Base-by-base conservation (phyloP, 2,888 invertebrate species). In the Yponomeuta sedellus region DNA sequence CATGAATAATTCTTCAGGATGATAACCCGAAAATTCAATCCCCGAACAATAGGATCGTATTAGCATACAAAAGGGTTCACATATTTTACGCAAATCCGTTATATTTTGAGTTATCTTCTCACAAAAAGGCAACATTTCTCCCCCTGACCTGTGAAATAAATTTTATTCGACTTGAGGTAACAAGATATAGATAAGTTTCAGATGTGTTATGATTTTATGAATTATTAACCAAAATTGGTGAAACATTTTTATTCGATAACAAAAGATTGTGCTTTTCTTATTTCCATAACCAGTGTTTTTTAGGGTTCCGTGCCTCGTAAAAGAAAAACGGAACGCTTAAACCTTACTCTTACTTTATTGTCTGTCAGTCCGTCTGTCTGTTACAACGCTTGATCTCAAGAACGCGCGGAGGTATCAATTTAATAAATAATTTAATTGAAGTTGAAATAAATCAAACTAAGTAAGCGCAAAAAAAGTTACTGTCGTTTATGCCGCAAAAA, bases 11-110 rank as follows among this genome's bases (percentile, higher is more conserved):
- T 88, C 88, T 86, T 84, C 83, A 83, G 83, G 79, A 80, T 85
- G 85, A 85, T 86, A 85, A 83, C 86, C 86, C 81, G 81, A 85
- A 88, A 87, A 88, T 90, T 89, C 90, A 90, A 90, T 90, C 88
- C 86, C 83, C 88, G 87, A 88, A 89, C 89, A 88, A 90, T 89
- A 82, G 86, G 83, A 87, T 88, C 84, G 81, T 88, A 90, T 90
- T 90, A 90, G 86, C 90, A 90, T 90, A 90, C 88, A 90, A 89
- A 90, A 89, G 88, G 89, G 85, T 88, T 88, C 89, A 88, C 86
- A 90, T 89, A 90, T 90, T 87, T 89, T 87, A 88, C 87, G 87
- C 82, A 86, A 85, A 89, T 86, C 88, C 86, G 86, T 85, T 86
- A 85, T 86, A 88, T 86, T 88, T 88, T 86, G 88, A 86, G 86